phyloP scores from a whole-genome alignment of 1,140 invertebrate species.

The Pseudomyrmex concolor region DNA sequence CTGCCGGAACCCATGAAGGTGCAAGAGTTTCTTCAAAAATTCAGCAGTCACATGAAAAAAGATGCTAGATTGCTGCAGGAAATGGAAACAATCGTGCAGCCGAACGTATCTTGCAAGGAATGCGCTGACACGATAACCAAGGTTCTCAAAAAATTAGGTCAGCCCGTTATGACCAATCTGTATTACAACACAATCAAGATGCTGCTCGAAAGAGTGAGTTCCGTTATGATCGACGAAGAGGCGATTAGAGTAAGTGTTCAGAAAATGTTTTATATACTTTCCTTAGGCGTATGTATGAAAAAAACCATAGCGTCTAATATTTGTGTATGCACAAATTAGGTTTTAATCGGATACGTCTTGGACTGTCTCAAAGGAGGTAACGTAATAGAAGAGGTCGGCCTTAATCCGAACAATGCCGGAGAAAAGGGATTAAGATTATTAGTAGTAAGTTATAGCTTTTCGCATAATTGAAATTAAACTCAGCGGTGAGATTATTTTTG shows the following conservation, averaged over 20 bases:
- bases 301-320: slow-evolving; percentile 20
- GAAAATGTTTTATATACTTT: not conserved
- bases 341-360: slow-evolving; percentile 83
- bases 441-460: slow-evolving; percentile 84
- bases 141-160: slow-evolving; percentile 96
- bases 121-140: slow-evolving; percentile 92
- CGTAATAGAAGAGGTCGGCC: slow-evolving; percentile 90
- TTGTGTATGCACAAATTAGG: slow-evolving; percentile 68
- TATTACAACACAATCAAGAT: slow-evolving; percentile 98
- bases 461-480: not conserved
- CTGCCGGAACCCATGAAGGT: slow-evolving; percentile 97
- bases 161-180: slow-evolving; percentile 96
- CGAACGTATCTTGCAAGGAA: slow-evolving; percentile 95
- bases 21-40: slow-evolving; percentile 95
- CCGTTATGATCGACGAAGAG: slow-evolving; percentile 97
- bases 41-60: slow-evolving; percentile 92
- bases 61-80: slow-evolving; percentile 91
- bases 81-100: slow-evolving; percentile 94
- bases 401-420: slow-evolving; percentile 92
- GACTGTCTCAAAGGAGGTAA: slow-evolving; percentile 89
- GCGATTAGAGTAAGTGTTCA: slow-evolving; percentile 88
- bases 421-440: slow-evolving; percentile 93
- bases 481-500: too few species aligned
- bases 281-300: slow-evolving; percentile 13
- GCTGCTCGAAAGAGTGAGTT: slow-evolving; percentile 96